Conservation (phyloP, 2,113 vertebrate genomes). For the Ramphastos sulfuratus region DNA sequence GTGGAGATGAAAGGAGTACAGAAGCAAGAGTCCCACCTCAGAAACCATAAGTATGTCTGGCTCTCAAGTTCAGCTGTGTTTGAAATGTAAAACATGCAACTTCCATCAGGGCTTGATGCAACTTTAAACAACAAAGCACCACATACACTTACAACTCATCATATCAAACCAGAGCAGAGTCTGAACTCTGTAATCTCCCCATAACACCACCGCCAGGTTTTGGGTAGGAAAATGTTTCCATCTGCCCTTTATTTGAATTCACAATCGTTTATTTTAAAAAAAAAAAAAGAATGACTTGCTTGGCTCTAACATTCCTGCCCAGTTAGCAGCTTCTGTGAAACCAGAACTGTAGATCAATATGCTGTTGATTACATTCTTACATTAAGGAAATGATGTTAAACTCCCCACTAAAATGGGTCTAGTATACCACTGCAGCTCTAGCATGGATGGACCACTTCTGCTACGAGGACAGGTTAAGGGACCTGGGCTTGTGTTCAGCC, state of each 20-base stretch:
- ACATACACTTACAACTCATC: not conserved
- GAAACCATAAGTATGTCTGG: not conserved
- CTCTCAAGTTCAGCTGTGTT: not conserved
- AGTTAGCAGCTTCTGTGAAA: not conserved
- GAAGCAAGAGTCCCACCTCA: not conserved
- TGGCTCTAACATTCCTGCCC: not conserved
- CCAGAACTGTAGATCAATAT: not conserved
- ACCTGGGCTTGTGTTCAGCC: no score
- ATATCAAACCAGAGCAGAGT: not conserved
- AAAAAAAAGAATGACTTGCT: not conserved
- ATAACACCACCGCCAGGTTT: not conserved
- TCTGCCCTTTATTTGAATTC: not conserved
- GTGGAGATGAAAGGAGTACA: not conserved
- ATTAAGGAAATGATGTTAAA: not conserved
- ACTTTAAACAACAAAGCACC: not conserved
- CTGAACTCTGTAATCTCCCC: not conserved
- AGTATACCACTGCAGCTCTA: not conserved
- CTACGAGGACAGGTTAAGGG: no score
- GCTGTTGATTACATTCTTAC: not conserved
- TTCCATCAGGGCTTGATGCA: not conserved
- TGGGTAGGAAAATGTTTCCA: not conserved
- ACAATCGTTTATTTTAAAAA: not conserved
- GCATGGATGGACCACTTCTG: not conserved
- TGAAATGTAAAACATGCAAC: not conserved
- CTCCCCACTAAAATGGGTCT: not conserved